Evolutionary conservation across 2,797 vertebrate genomes (phyloP).

Genomic region (Tapirus indicus): DNA sequence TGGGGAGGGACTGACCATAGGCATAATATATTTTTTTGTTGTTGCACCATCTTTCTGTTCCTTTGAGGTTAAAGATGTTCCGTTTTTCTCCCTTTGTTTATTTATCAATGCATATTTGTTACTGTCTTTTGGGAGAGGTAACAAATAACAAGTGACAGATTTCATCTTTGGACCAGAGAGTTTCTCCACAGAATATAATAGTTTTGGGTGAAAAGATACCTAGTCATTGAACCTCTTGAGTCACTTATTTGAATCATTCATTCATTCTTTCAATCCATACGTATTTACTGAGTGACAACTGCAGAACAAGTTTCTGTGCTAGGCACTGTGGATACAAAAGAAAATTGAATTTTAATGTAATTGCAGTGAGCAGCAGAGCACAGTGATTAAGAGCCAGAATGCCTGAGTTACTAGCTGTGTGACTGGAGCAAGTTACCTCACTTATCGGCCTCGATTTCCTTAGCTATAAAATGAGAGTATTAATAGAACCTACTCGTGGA

Average conservation of each 20-base stretch:
- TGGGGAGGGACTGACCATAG: not conserved
- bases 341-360: not conserved
- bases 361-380: not conserved
- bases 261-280: not conserved
- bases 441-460: constrained; percentile 5
- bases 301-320: not conserved
- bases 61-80: not conserved
- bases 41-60: not conserved
- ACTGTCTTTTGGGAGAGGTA: not conserved
- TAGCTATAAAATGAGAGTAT: not conserved
- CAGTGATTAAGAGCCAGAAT: not conserved
- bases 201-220: not conserved
- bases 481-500: not conserved
- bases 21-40: not conserved
- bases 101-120: not conserved
- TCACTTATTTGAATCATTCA: not conserved
- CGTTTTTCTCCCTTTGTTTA: not conserved
- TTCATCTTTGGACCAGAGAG: not conserved
- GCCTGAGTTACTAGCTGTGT: not conserved
- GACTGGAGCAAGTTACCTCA: not conserved
- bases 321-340: not conserved
- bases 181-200: constrained; percentile 20
- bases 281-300: not conserved
- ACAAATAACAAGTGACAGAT: not conserved
- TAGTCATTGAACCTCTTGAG: not conserved